Evolutionary conservation across 2,888 invertebrate species (phyloP), one percentile per base, ranked within the genome.

Genomic region (Leptogaster cylindrica): DNA sequence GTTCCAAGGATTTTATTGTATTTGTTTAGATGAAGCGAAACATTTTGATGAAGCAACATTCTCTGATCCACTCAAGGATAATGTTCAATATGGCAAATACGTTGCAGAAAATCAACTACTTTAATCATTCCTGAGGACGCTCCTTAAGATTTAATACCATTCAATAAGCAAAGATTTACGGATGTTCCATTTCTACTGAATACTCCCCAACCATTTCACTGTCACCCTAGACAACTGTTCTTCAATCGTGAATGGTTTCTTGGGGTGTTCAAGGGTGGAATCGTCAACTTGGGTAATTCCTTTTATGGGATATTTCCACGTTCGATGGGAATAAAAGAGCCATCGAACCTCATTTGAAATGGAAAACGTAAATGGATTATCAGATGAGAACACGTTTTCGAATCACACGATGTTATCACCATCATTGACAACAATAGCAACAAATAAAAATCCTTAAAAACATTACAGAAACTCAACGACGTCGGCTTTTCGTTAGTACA

Each of bases 301-400:
- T 58, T 58, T 58, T 58, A 58, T 58, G 39, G 58, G 39, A 27
- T 39, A 58, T 41, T 41, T 41, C 39, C 39, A 58, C 58, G 39
- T 58, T 58, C 39, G 20, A 12, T 39, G 6, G n/a, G 25, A 58
- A 58, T 58, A 58, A 58, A 58, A 39, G 58, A 58, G 58, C 39
- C 58, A 58, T 58, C 39, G 58, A 58, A 58, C 39, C 39, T 58
- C 58, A 58, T 58, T 27, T 39, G 31, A 25, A 27, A 58, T 58
- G 39, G 58, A 25, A 58, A 58, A 58, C 58, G 58, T 39, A 58
- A 58, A 58, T 58, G 58, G 58, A 58, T 39, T 58, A 58, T 41
- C n/a, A 36, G 41, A 58, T 41, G 58, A 58, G 41, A 16, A 58
- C 25, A 27, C 18, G 16, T n/a, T n/a, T 58, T 20, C 39, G 36